Percentiles rank a stretch among this genome's conserved stretches.
These are phyloP conservation scores for Chanos chanos DNA, from an alignment of 2,797 vertebrate genomes.

Conservation along the genomic window DNA sequence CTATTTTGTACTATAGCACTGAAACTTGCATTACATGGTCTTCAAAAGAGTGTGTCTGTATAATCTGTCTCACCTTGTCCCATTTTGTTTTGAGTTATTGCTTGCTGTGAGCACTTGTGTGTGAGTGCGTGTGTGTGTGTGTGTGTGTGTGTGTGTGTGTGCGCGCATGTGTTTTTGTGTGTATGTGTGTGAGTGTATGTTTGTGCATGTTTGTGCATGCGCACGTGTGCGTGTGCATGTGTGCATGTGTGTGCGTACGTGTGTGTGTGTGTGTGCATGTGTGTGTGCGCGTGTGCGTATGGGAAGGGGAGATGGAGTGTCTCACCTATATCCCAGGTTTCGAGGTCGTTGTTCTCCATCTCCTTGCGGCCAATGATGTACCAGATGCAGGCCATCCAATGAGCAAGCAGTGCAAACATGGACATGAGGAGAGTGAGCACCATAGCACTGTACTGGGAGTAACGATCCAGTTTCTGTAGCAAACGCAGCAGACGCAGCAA, in stretches of 20 bases:
- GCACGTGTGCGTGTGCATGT: neutral
- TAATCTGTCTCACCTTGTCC: no score
- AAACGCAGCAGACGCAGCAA: constrained; percentile 88
- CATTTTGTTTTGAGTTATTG: no score
- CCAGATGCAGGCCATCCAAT: constrained; percentile 97
- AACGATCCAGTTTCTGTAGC: constrained; percentile 94
- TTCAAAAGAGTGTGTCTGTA: no score
- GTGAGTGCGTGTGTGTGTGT: neutral
- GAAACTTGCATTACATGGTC: no score
- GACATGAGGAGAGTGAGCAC: constrained; percentile 92
- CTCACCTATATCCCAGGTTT: constrained; percentile 92
- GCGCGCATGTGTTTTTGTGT: neutral
- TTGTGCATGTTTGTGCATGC: neutral
- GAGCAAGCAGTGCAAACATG: constrained; percentile 88
- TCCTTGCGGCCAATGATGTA: constrained; percentile 89
- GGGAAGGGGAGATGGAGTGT: no score
- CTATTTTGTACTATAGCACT: no score
- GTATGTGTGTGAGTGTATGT: neutral
- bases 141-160: neutral
- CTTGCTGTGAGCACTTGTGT: no score
- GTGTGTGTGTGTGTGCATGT: no score
- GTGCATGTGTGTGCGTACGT: neutral
- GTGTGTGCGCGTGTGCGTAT: neutral
- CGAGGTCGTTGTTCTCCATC: constrained; percentile 79
- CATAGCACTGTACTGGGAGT: constrained; percentile 96